Percentiles rank a stretch among this genome's conserved stretches.
phyloP scores from a whole-genome alignment of 2,888 invertebrate genomes.

The Odontocolon sp. region DNA sequence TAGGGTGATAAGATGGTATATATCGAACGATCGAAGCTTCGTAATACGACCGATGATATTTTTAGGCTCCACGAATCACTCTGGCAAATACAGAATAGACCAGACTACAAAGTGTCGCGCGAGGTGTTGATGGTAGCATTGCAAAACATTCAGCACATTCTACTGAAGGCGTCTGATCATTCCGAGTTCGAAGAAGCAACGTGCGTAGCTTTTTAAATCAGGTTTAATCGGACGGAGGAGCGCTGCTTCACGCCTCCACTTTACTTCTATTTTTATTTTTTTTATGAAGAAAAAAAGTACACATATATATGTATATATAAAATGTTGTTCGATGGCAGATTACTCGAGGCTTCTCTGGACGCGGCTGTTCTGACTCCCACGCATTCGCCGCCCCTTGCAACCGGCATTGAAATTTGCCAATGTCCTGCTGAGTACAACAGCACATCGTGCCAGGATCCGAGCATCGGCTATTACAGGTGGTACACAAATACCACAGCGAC shows the following conservation, averaged over 20 bases:
- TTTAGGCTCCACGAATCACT: slow-evolving; percentile 85
- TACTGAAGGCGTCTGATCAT: slow-evolving; percentile 88
- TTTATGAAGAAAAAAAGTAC: slow-evolving; percentile 49
- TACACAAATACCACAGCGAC: slow-evolving; percentile 83
- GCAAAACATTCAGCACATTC: slow-evolving; percentile 91
- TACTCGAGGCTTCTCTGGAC: slow-evolving; percentile 91
- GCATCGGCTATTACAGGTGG: slow-evolving; percentile 91
- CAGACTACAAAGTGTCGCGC: slow-evolving; percentile 85
- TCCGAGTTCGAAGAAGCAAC: slow-evolving; percentile 84
- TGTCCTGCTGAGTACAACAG: slow-evolving; percentile 92
- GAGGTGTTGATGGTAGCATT: slow-evolving; percentile 95
- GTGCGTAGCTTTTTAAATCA: slow-evolving; percentile 77
- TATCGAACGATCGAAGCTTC: not conserved
- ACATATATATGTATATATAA: slow-evolving; percentile 33
- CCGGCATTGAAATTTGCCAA: slow-evolving; percentile 92
- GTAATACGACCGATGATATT: not conserved
- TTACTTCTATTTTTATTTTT: slow-evolving; percentile 34
- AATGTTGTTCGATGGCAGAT: slow-evolving; percentile 78
- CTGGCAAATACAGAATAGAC: slow-evolving; percentile 87
- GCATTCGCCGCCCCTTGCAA: slow-evolving; percentile 86
- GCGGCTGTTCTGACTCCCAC: slow-evolving; percentile 88
- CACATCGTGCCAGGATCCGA: slow-evolving; percentile 95
- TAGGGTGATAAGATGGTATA: not conserved
- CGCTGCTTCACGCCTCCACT: slow-evolving; percentile 5
- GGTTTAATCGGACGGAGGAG: slow-evolving; percentile 18